Evolutionary conservation across 2,113 vertebrate genomes (phyloP).

Genomic region (Labrus mixtus): DNA sequence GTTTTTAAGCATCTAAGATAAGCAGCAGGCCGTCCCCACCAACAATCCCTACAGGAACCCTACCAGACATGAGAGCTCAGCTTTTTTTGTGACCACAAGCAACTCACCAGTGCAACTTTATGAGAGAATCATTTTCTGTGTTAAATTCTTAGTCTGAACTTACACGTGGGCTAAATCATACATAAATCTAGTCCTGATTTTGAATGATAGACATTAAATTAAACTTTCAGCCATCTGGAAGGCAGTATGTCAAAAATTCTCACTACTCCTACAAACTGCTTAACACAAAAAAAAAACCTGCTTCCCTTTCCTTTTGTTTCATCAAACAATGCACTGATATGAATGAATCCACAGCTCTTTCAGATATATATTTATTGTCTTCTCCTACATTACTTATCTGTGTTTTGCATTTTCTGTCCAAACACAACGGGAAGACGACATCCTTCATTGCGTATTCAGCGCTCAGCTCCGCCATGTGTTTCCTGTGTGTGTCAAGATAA

Average conservation of each 20-base stretch:
- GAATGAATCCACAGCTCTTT: neutral
- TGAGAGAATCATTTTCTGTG: neutral
- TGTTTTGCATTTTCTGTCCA: slow-evolving; percentile 5
- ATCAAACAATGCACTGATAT: neutral
- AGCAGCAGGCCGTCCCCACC: too few relatives aligned
- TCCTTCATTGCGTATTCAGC: slow-evolving; percentile 49
- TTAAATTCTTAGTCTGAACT: neutral
- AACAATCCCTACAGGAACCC: too few relatives aligned
- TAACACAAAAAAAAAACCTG: neutral
- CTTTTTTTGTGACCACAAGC: too few relatives aligned
- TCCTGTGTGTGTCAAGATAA: slow-evolving; percentile 47
- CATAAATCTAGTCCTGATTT: neutral
- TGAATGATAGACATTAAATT: neutral
- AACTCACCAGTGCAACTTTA: too few relatives aligned
- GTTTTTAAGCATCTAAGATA: too few relatives aligned
- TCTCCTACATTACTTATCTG: slow-evolving; percentile 13
- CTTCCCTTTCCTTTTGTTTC: neutral
- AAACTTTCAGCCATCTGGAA: neutral
- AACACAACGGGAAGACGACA: slow-evolving; percentile 17
- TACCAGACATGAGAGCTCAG: too few relatives aligned
- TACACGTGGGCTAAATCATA: neutral
- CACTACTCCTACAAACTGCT: neutral
- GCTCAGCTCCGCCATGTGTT: slow-evolving; percentile 32
- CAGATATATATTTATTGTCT: slow-evolving; percentile 2
- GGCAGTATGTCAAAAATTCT: neutral